Evolutionary conservation across 2,797 vertebrate genomes (phyloP).

Genomic region (Channa striata): DNA sequence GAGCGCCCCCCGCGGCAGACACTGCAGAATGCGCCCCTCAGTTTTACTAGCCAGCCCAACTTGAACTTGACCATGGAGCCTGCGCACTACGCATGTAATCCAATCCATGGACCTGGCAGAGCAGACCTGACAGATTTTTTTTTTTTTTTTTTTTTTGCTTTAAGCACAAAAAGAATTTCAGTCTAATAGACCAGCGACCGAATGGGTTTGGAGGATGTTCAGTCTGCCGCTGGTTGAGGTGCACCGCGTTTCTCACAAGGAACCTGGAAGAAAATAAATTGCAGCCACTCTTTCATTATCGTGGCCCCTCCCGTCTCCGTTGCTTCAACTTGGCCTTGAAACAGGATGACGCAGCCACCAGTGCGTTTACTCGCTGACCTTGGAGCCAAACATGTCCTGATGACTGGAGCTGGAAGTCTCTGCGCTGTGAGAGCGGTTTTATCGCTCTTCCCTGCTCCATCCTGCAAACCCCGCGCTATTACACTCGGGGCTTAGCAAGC

Average conservation of each 20-base stretch:
- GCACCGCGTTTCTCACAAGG: conserved; percentile 22
- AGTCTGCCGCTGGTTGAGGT: background rate
- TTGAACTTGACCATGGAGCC: conserved; percentile 87
- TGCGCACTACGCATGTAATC: conserved; percentile 70
- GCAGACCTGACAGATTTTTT: conserved; percentile 34
- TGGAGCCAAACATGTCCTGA: conserved; percentile 63
- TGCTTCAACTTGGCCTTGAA: conserved; percentile 95
- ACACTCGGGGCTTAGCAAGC: conserved; percentile 45
- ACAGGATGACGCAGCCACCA: conserved; percentile 73
- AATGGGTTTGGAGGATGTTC: conserved; percentile 18
- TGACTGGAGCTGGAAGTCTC: conserved; percentile 65
- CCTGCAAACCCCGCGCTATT: conserved; percentile 37
- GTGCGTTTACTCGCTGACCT: conserved; percentile 75
- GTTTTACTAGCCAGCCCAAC: conserved; percentile 82
- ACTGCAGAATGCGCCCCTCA: conserved; percentile 72
- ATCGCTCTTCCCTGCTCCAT: conserved; percentile 43
- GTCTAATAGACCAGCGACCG: conserved; percentile 2
- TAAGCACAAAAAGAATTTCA: conserved; percentile 13
- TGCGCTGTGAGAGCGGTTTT: conserved; percentile 35
- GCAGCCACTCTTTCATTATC: conserved; percentile 49
- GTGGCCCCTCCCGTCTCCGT: conserved; percentile 66
- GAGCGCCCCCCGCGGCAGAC: conserved; percentile 66
- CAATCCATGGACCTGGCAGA: conserved; percentile 45
- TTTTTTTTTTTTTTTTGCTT: too few species aligned
- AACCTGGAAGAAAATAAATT: conserved; percentile 40